A percentile compares a stretch with the other conserved stretches of the same genome.
These are phyloP conservation scores for Drosophila kokeensis DNA, from an alignment of 2,888 invertebrate genomes.

Conservation along the genomic window DNA sequence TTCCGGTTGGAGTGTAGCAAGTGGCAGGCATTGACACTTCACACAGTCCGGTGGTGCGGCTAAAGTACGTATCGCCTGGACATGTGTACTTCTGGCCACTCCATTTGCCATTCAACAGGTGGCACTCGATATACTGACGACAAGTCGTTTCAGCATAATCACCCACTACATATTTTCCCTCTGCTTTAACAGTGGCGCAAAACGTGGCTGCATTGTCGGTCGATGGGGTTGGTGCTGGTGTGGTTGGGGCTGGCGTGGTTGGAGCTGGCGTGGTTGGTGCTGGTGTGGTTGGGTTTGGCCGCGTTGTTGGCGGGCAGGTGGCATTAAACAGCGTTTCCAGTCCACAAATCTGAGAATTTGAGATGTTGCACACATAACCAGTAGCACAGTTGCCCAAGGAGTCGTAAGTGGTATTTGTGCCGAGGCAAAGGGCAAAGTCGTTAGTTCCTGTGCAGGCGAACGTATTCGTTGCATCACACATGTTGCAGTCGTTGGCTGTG, in stretches of 20 bases:
- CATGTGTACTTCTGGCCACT: slow-evolving; percentile 68
- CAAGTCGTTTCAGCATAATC: slow-evolving; percentile 65
- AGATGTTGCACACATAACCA: slow-evolving; percentile 70
- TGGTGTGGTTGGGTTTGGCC: not conserved
- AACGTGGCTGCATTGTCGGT: slow-evolving; percentile 47
- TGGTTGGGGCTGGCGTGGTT: slow-evolving; percentile 16
- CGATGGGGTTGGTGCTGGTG: slow-evolving; percentile 30
- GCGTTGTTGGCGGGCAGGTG: slow-evolving; percentile 54
- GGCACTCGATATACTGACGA: slow-evolving; percentile 74
- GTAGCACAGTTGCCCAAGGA: slow-evolving; percentile 63
- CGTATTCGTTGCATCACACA: slow-evolving; percentile 61
- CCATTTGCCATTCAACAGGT: slow-evolving; percentile 57
- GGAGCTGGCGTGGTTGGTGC: too few relatives aligned
- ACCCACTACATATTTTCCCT: slow-evolving; percentile 64
- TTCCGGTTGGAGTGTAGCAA: slow-evolving; percentile 39
- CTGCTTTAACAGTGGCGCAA: slow-evolving; percentile 53
- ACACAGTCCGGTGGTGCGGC: slow-evolving; percentile 48
- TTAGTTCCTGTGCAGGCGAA: slow-evolving; percentile 76
- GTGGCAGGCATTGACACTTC: slow-evolving; percentile 29
- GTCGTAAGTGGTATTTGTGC: slow-evolving; percentile 51
- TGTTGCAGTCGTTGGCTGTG: slow-evolving; percentile 61
- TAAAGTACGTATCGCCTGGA: slow-evolving; percentile 68
- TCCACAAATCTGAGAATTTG: slow-evolving; percentile 59
- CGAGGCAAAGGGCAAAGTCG: slow-evolving; percentile 75
- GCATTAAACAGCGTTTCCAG: slow-evolving; percentile 43